Evolutionary conservation across 2,113 vertebrate species (phyloP), one percentile per base, ranked within the genome.

Genomic region (Cheilinus undulatus): DNA sequence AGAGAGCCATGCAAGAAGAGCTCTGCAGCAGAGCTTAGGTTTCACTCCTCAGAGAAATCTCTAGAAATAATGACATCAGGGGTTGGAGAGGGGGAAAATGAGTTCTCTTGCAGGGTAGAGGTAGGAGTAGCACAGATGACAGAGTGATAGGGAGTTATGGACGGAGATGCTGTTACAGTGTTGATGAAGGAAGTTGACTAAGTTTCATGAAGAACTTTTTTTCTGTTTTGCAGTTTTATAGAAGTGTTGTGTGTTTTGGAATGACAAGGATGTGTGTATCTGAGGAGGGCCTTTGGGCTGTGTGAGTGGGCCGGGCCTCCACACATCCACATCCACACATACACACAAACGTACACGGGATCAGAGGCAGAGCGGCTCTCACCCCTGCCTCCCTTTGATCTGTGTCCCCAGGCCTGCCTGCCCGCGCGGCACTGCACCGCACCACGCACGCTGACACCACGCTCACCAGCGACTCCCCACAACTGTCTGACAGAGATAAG

Each of bases 401-500:
- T 95, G 93, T 97, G 96, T 97, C 97, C 97, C 93, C 95, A 95
- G 97, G 97, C 97, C 95, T 95, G 94, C 95, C 95, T 89, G 95
- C 94, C 96, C 93, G 95, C 89, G 89, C 91, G 92, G 94, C 94
- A 69, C 89, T 83, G 88, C 89, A 88, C 87, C 91, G 79, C 71
- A 90, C 88, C 85, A 86, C 94, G 94, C 93, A 93, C 92, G 94
- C 96, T 96, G 95, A 96, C 95, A 94, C 93, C 95, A 93, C 94
- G 93, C 94, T 95, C 94, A 96, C 90, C 95, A 96, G 96, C 95
- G 95, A 96, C 96, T 96, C 96, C 95, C 95, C 94, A 96, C 97
- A 96, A 99, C 96, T 99, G 97, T 97, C 96, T 97, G 95, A 94
- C 88, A 91, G 96, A 97, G 97, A 99, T 98, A 99, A 99, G 96